Evolutionary conservation across 1,140 invertebrate species (phyloP), one percentile per base, ranked within the genome.

Genomic region (Ditylenchus dipsaci): DNA sequence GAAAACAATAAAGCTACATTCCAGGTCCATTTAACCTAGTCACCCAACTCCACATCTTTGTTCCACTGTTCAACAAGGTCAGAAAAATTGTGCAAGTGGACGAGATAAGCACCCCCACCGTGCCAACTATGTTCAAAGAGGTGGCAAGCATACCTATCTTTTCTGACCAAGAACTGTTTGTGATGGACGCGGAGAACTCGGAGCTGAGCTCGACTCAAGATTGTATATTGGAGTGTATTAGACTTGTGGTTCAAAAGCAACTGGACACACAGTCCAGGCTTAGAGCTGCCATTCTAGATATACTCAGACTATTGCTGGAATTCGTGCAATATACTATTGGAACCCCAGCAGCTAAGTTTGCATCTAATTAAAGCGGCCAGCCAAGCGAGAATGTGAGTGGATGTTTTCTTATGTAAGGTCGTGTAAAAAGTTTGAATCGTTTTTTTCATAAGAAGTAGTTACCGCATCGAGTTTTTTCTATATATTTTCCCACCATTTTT

Each of bases 11-110:
- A 49, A 29, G 66, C 33, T 73, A 66, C 59, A 60, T 83, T 17
- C 80, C 79, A 3, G 72, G 81, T n/a, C 65, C 76, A 11, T 82
- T 73, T 29, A 81, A 81, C 69, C 63, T 82, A 45, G 83, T 79
- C 1, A 80, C 81, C 17, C 65, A 78, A 21, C 70, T 81, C 13
- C 64, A 74, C 43, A 68, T 76, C 3, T 81, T 83, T 63, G 67
- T 71, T 17, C 66, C 74, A n/a, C 69, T 81, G n/a, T 81, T 81
- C 57, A 63, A 68, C 21, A 63, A 73, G 27, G 78, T 81, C 30
- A 62, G 67, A 13, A 71, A 72, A 43, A 33, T 71, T 42, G 43
- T 81, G 9, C 68, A 67, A 17, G 59, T 72, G 17, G 63, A 68
- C 11, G 81, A 81, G 23, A 53, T 81, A 43, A 61, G 68, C 57